Conservation (phyloP, 23 tunicate species). For the Ascidia mentula region DNA sequence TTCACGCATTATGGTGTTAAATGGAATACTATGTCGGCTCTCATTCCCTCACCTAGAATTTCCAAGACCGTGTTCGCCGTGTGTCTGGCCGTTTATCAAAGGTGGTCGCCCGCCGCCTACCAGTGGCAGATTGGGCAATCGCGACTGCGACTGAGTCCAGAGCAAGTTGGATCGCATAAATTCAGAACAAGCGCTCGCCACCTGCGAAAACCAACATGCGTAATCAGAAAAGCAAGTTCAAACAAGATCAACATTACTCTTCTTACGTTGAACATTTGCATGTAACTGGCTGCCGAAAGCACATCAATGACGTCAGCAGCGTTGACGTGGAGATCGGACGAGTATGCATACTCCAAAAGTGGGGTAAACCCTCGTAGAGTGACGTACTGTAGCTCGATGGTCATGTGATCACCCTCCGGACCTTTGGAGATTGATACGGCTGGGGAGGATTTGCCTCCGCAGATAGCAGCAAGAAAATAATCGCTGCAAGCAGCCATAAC, state of each 20-base stretch:
- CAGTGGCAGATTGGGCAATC: constrained; percentile 36
- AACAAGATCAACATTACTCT: not conserved
- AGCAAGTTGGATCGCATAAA: constrained; percentile 77
- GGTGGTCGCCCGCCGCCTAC: constrained; percentile 34
- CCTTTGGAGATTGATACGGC: constrained; percentile 44
- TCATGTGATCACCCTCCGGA: constrained; percentile 62
- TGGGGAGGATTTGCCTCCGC: constrained; percentile 68
- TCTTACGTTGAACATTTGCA: constrained; percentile 95
- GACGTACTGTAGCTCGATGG: constrained; percentile 84
- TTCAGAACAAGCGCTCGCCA: constrained; percentile 81
- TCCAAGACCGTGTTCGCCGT: constrained; percentile 6
- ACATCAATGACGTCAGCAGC: constrained; percentile 91
- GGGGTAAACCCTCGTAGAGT: constrained; percentile 87
- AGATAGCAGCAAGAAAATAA: constrained; percentile 79
- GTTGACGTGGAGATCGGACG: constrained; percentile 79
- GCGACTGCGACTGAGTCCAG: constrained; percentile 41
- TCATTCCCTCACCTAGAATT: constrained; percentile 7
- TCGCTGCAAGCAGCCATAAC: constrained; percentile 96
- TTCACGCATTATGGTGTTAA: not conserved
- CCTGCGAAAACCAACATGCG: constrained; percentile 25
- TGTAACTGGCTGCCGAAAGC: constrained; percentile 86
- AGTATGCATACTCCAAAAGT: constrained; percentile 91
- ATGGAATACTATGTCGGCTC: too few relatives aligned
- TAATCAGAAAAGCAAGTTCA: not conserved
- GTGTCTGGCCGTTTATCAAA: constrained; percentile 20